Evolutionary conservation across 2,888 invertebrate species (phyloP).

Genomic region (Chalcosyrphus nemorum): DNA sequence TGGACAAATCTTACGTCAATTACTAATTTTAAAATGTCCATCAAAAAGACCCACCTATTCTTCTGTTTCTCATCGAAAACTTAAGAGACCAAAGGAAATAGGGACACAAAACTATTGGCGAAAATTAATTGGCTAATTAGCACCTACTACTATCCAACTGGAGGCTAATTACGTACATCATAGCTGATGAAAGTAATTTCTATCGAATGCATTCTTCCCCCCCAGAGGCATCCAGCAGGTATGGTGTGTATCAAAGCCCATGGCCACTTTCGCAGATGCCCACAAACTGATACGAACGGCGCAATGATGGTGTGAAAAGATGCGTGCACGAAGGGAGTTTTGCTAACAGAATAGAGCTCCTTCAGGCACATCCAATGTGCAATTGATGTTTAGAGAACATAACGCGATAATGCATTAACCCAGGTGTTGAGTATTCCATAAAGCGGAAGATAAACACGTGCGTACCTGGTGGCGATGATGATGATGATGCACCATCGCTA

Average conservation of each 20-base stretch:
- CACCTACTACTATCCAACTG: slow-evolving; percentile 33
- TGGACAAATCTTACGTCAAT: too few species aligned
- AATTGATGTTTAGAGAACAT: slow-evolving; percentile 16
- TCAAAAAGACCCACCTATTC: too few species aligned
- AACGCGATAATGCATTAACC: slow-evolving; percentile 49
- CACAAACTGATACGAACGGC: slow-evolving; percentile 30
- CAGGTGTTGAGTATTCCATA: slow-evolving; percentile 46
- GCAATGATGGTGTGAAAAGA: slow-evolving; percentile 65
- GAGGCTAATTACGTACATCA: slow-evolving; percentile 40
- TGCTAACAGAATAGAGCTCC: slow-evolving; percentile 9
- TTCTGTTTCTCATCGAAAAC: too few species aligned
- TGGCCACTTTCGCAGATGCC: slow-evolving; percentile 30
- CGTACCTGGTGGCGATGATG: slow-evolving; percentile 33
- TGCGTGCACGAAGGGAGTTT: slow-evolving; percentile 58
- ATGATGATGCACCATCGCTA: slow-evolving; percentile 27
- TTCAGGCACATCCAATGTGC: slow-evolving; percentile 24
- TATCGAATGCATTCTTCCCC: slow-evolving; percentile 55
- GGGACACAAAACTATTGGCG: neutral
- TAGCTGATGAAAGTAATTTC: slow-evolving; percentile 55
- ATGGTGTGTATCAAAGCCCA: neutral
- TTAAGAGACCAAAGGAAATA: neutral
- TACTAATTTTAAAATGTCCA: too few species aligned
- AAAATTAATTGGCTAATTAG: slow-evolving; percentile 54
- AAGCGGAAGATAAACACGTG: slow-evolving; percentile 40
- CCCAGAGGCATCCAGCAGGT: slow-evolving; percentile 15